Base-by-base conservation (phyloP, 1,140 invertebrate species). In the Drosophila parvula region DNA sequence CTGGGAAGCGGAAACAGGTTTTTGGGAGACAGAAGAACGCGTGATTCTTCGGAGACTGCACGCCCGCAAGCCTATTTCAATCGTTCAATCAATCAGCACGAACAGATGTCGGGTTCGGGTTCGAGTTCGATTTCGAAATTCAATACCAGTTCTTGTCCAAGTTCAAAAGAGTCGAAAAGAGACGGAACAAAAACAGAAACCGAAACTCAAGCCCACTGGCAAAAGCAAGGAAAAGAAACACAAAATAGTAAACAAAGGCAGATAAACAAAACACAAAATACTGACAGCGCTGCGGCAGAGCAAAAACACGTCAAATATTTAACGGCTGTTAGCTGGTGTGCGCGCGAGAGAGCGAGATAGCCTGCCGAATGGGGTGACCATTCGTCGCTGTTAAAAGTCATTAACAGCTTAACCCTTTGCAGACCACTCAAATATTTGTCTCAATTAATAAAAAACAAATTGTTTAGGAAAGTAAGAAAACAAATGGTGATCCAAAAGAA, bases 101-200 rank as follows among this genome's bases (percentile, higher is more conserved):
- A 73, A 59, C 28, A 36, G 41, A 53, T 70, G 69, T 63, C 70
- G 34, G 80, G 71, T 55, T 64, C 32, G 50, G 10, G 50, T 70
- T 45, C 32, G 30, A 28, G 36, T 43, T 40, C 34, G 10, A 5
- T 55, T 55, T 55, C 51, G 41, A 64, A 77, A 82, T 74, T 79
- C 76, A 86, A 88, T 88, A 78, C 82, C 82, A 78, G 82, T 79
- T 85, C 70, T 61, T 67, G 73, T 78, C 80, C 84, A 88, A 88
- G 83, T 88, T 88, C 84, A 88, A 59, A 77, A 74, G 16, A 45
- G 41, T 43, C 28, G 22, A 62, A 79, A 65, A 73, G 59, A 81
- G 74, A 58, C 62, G 43, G 79, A 70, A 70, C 61, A 59, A 74
- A 61, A 82, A 82, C 79, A 82, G 59, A 80, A 68, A 48, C 55